Percentiles rank a stretch among this genome's conserved stretches.
Evolutionary conservation across 2,113 vertebrate species (phyloP).

Genomic region (Myocastor coypus): DNA sequence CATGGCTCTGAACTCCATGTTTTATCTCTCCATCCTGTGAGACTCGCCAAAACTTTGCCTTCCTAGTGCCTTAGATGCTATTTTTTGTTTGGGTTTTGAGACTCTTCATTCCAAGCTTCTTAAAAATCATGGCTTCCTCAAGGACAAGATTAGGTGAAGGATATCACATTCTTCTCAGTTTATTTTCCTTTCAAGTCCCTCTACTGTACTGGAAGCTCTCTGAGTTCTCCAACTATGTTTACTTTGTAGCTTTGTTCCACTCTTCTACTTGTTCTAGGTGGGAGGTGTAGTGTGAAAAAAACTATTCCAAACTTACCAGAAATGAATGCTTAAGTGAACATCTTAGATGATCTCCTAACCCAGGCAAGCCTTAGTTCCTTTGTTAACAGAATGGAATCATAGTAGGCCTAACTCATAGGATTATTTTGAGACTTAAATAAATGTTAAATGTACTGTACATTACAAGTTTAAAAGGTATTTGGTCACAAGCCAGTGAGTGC

Average conservation of each 20-base stretch:
- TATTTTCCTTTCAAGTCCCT: slow-evolving; percentile 23
- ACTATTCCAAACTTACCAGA: neutral
- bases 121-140: slow-evolving; percentile 14
- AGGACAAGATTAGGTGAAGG: neutral
- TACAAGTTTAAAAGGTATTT: slow-evolving; percentile 34
- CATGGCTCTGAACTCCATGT: neutral
- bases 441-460: neutral
- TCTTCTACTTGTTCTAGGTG: neutral
- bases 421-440: slow-evolving; percentile 23
- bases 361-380: neutral
- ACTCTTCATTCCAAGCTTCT: neutral
- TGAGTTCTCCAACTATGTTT: neutral
- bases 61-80: neutral
- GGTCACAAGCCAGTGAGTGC: neutral
- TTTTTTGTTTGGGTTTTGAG: slow-evolving; percentile 35
- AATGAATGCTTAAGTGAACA: neutral
- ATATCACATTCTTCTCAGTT: neutral
- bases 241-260: neutral
- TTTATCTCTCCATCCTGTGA: neutral
- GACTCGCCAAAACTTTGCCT: neutral
- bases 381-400: neutral
- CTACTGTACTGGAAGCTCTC: slow-evolving; percentile 19
- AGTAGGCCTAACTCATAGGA: neutral
- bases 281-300: neutral
- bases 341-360: neutral